phyloP scores from a whole-genome alignment of 2,888 invertebrate species.

The Ennomos erosarius region DNA sequence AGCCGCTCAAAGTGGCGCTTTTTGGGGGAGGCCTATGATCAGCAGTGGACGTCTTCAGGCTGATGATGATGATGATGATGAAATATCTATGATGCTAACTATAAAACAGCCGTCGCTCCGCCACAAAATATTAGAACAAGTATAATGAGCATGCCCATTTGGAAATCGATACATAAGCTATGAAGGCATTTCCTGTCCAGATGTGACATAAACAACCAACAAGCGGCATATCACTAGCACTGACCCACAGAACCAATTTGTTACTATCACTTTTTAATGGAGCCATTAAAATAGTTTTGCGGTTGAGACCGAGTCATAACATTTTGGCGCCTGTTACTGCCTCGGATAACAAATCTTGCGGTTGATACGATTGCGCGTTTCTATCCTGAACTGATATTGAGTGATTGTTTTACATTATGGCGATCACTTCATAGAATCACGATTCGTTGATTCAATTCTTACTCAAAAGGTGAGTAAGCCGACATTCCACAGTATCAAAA shows the following conservation, averaged over 20 bases:
- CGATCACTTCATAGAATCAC: conserved; percentile 56
- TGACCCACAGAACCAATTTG: conserved; percentile 70
- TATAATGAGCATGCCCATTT: conserved; percentile 23
- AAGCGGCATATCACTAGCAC: conserved; percentile 44
- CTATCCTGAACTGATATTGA: conserved; percentile 57
- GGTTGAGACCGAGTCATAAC: conserved; percentile 68
- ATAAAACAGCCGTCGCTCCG: neutral
- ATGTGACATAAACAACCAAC: conserved; percentile 49
- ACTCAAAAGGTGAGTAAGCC: conserved; percentile 52
- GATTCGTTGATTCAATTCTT: conserved; percentile 46
- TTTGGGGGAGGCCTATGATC: too few species aligned
- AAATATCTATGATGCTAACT: neutral
- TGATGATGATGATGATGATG: too few species aligned
- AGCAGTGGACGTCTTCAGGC: too few species aligned
- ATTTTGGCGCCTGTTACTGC: conserved; percentile 69
- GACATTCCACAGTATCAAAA: conserved; percentile 45
- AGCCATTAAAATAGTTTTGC: conserved; percentile 77
- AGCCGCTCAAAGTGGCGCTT: too few species aligned
- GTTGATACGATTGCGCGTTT: conserved; percentile 59
- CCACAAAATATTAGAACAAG: conserved; percentile 22
- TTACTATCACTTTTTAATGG: conserved; percentile 81
- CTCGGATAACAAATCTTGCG: conserved; percentile 70
- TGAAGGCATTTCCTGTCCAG: conserved; percentile 63
- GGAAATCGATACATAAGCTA: conserved; percentile 50
- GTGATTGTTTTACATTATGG: conserved; percentile 63